Conservation (phyloP, 1,140 invertebrate species). For the Schlechtendalia chinensis region DNA sequence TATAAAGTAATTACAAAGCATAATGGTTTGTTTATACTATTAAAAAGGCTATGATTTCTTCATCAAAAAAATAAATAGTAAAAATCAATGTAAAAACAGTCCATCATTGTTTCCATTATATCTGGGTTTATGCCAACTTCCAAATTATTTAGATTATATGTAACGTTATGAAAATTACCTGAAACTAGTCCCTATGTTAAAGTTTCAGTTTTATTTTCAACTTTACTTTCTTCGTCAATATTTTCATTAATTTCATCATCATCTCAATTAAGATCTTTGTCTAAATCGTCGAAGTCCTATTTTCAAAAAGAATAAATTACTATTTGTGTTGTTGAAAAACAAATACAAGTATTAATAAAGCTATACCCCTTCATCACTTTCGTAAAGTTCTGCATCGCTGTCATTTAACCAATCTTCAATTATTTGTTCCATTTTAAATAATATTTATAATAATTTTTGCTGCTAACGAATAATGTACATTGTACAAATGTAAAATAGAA, state of each 20-base stretch:
- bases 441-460: background rate
- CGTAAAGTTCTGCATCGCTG: background rate
- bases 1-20: constrained; percentile 48
- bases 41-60: constrained; percentile 51
- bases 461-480: background rate
- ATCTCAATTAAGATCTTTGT: background rate
- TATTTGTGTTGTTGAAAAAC: too few relatives aligned
- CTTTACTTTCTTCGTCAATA: background rate
- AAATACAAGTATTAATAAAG: background rate
- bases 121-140: constrained; percentile 13
- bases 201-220: background rate
- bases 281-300: background rate
- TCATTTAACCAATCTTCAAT: constrained; percentile 11
- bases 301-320: too few relatives aligned
- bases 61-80: constrained; percentile 27
- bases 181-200: background rate
- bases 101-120: background rate
- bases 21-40: constrained; percentile 52
- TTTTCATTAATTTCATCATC: background rate
- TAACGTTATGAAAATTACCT: background rate
- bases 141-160: constrained; percentile 7
- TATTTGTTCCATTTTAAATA: background rate
- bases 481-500: too few relatives aligned
- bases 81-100: constrained; percentile 2
- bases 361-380: background rate